Conservation (phyloP, 2,113 vertebrate species). For the Tylochromis polylepis region DNA sequence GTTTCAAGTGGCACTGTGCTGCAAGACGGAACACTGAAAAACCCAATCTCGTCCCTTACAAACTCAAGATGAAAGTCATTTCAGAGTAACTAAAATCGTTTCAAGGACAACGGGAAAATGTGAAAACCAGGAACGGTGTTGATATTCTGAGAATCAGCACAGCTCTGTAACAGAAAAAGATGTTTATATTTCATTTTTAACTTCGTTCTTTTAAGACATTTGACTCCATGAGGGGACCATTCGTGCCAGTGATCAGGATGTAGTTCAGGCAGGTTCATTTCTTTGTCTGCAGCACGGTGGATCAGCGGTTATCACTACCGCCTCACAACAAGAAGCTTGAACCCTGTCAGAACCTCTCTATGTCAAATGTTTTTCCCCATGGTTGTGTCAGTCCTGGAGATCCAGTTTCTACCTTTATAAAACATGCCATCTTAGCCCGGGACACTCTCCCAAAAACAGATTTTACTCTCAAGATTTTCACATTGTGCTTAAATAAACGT, state of each 20-base stretch:
- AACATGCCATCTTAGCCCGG: neutral
- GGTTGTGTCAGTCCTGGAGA: neutral
- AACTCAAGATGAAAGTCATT: neutral
- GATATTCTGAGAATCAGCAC: neutral
- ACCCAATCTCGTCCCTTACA: neutral
- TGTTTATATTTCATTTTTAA: neutral
- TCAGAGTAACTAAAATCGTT: neutral
- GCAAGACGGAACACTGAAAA: neutral
- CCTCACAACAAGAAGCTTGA: neutral
- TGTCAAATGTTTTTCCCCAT: neutral
- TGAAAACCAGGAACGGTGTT: neutral
- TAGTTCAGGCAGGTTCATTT: neutral
- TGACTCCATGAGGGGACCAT: neutral
- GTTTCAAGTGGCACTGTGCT: neutral
- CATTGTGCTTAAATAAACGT: neutral
- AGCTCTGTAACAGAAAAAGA: neutral
- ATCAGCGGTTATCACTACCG: neutral
- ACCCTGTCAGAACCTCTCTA: neutral
- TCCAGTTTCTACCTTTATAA: neutral
- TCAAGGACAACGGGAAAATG: accelerated
- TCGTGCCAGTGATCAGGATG: neutral
- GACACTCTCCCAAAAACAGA: accelerated
- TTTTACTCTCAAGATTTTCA: neutral
- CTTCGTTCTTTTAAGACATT: neutral
- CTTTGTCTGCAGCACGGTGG: neutral